phyloP scores from a whole-genome alignment of 2,888 invertebrate species.

The Ophion costatus region DNA sequence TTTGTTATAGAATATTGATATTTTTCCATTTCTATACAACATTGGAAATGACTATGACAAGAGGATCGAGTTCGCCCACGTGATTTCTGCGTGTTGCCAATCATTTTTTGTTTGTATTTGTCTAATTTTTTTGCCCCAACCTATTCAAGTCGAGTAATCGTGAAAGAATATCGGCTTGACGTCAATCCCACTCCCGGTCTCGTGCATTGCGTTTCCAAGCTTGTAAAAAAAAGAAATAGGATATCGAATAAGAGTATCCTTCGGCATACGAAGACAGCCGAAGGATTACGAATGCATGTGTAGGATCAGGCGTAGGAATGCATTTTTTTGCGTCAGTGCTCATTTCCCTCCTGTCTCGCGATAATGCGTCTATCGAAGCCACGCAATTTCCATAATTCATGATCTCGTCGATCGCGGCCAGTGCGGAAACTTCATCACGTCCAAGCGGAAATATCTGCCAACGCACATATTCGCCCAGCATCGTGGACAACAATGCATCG shows the following conservation, averaged over 20 bases:
- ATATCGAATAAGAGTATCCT: background rate
- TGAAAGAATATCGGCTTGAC: slow-evolving; percentile 73
- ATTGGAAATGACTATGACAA: no score
- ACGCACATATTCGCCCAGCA: slow-evolving; percentile 22
- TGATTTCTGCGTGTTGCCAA: background rate
- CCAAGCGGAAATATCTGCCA: slow-evolving; percentile 45
- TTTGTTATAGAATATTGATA: no score
- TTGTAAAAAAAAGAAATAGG: slow-evolving; percentile 6
- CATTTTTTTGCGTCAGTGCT: slow-evolving; percentile 2
- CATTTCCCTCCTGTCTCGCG: background rate
- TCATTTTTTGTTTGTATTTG: background rate
- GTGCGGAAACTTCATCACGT: slow-evolving; percentile 39
- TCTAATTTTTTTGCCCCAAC: background rate
- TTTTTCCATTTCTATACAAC: no score
- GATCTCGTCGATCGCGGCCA: slow-evolving; percentile 23
- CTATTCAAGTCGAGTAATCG: slow-evolving; percentile 33
- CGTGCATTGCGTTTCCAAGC: background rate
- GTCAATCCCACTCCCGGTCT: slow-evolving; percentile 73
- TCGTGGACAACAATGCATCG: slow-evolving; percentile 19
- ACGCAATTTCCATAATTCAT: slow-evolving; percentile 54
- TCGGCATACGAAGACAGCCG: background rate
- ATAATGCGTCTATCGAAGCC: slow-evolving; percentile 9
- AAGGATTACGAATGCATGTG: background rate
- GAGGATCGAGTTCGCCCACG: no score
- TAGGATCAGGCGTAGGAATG: slow-evolving; percentile 6